Percentiles rank a stretch among this genome's conserved stretches.
phyloP scores from a whole-genome alignment of 2,113 vertebrate species.

The Anseranas semipalmata region DNA sequence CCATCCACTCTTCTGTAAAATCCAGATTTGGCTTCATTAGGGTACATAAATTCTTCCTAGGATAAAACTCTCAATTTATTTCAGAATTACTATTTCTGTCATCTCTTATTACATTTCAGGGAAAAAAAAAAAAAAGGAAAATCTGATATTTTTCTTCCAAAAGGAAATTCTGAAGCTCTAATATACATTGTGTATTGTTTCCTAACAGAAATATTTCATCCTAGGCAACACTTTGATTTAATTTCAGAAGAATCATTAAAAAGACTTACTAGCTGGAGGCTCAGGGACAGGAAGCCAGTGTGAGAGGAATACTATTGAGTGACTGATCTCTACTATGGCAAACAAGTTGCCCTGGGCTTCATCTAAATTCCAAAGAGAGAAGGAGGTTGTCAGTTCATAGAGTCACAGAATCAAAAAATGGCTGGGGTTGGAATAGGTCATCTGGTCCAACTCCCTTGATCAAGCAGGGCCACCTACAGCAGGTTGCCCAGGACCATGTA shows the following conservation, averaged over 20 bases:
- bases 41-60: background rate
- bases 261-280: fast-evolving
- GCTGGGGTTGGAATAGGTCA: background rate
- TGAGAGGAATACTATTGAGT: background rate
- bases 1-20: background rate
- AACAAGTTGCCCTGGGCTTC: background rate
- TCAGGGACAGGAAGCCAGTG: background rate
- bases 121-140: background rate
- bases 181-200: background rate
- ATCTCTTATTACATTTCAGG: background rate
- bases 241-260: background rate
- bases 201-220: background rate
- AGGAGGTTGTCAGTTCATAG: background rate
- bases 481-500: background rate
- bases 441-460: background rate
- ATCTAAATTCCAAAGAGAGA: background rate
- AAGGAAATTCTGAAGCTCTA: background rate
- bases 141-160: background rate
- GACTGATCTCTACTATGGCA: background rate
- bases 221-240: background rate
- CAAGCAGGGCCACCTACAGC: background rate
- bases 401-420: background rate
- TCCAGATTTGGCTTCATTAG: background rate
- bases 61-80: background rate
- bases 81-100: background rate